Evolutionary conservation across 2,113 vertebrate genomes (phyloP), one percentile per base, ranked within the genome.

Genomic region (Leiothrix lutea): DNA sequence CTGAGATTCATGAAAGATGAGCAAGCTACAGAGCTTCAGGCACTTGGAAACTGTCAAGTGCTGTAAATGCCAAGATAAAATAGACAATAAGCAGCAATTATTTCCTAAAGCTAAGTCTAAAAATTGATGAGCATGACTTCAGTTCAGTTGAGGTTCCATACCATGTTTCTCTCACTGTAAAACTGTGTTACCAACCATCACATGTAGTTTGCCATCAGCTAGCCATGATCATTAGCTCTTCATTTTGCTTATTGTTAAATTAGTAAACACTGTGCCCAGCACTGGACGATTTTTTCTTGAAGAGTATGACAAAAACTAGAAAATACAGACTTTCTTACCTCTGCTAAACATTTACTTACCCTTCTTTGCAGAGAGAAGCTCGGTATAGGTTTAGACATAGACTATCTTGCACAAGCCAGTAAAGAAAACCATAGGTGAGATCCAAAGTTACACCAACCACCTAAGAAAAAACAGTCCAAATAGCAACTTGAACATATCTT

Each of bases 351-450:
- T 58, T 73, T 60, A 88, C 95, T 92, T 85, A 98, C 97, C 92
- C 44, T 61, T 95, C 86, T 90, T 67, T 86, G 44, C 95, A 82
- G 50, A 98, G 89, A 81, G 97, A 33, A 66, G 94, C 50, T 69
- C 93, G 96, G 66, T 98, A 97, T 40, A 98, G 93, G 57, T 98
- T 97, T 72, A 98, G 84, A 25, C 14, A 85, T 5, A 98, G 66
- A 79, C 80, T 96, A 14, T 98, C 97, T 96, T 97, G 97, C 58
- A 98, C 97, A 86, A 98, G 61, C 98, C 98, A 98, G 69, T 98
- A 98, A 31, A 98, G 96, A 56, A 97, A 94, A 36, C 92, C 86
- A 38, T 86, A 61, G 45, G 79, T 95, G 75, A 98, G 60, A 85
- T 98, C 97, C 88, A 98, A 91, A 69, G 98, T 97, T 73, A 98